These are phyloP conservation scores for Leistus spinibarbis DNA, from an alignment of 2,888 invertebrate species.

Conservation along the genomic window DNA sequence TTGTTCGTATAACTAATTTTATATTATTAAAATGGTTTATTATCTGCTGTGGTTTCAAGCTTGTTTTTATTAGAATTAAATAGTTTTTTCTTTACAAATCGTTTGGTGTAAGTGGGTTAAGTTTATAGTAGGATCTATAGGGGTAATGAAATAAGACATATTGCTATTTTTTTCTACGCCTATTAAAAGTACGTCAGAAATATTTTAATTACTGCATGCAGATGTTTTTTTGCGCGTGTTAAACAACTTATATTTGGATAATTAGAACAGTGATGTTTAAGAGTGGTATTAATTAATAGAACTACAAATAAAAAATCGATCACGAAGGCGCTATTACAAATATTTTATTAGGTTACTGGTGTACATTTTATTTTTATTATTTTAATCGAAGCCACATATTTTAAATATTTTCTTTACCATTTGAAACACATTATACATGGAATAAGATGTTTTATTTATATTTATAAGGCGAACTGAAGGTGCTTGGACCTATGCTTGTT, in stretches of 20 bases:
- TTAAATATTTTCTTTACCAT: background rate
- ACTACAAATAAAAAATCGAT: background rate
- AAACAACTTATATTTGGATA: background rate
- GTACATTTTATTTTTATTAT: background rate
- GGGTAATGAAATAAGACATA: background rate
- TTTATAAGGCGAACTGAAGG: too few species aligned
- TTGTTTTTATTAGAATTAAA: too few species aligned
- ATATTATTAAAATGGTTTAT: too few species aligned
- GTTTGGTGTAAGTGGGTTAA: background rate
- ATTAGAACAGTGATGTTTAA: background rate
- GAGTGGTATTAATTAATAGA: background rate
- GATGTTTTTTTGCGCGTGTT: background rate
- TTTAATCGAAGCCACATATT: background rate
- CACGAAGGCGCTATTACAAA: background rate
- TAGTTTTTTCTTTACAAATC: background rate
- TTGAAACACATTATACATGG: background rate
- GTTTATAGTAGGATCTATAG: background rate
- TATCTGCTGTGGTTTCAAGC: too few species aligned
- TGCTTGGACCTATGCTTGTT: too few species aligned
- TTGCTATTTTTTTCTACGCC: background rate
- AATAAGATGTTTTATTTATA: too few species aligned
- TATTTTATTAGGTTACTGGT: background rate
- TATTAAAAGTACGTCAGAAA: constrained; percentile 12
- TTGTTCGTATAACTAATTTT: too few species aligned
- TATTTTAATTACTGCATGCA: constrained; percentile 20